Conservation (phyloP, 2,888 invertebrate species). For the Malthinus flaveolus region DNA sequence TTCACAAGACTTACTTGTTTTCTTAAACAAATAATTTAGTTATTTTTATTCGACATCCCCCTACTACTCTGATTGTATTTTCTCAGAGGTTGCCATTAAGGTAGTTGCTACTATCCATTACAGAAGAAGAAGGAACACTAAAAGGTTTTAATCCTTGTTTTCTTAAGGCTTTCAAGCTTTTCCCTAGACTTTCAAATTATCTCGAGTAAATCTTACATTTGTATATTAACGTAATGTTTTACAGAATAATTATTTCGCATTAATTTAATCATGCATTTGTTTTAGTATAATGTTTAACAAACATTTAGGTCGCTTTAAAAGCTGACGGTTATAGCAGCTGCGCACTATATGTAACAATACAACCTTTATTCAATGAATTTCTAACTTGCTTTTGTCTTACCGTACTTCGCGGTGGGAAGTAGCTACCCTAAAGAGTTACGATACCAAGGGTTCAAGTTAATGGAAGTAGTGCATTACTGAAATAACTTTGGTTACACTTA, state of each 20-base stretch:
- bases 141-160: too few relatives aligned
- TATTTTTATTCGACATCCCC: too few relatives aligned
- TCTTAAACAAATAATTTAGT: too few relatives aligned
- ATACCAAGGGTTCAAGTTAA: constrained; percentile 41
- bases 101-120: too few relatives aligned
- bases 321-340: constrained; percentile 40
- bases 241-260: not conserved
- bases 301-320: constrained; percentile 23
- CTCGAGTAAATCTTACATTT: not conserved
- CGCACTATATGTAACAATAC: constrained; percentile 41
- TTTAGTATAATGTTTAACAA: constrained; percentile 17
- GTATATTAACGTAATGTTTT: not conserved
- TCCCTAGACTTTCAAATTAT: not conserved
- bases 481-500: constrained; percentile 51
- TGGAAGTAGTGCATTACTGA: constrained; percentile 52
- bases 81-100: too few relatives aligned
- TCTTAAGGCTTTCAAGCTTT: not conserved
- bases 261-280: constrained; percentile 2
- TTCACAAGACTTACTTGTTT: too few relatives aligned
- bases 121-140: too few relatives aligned
- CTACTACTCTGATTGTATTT: too few relatives aligned
- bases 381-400: constrained; percentile 45
- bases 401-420: constrained; percentile 39
- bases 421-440: constrained; percentile 41
- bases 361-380: constrained; percentile 46